phyloP scores from a whole-genome alignment of 2,113 vertebrate species.

The Aspiorhynchus laticeps region DNA sequence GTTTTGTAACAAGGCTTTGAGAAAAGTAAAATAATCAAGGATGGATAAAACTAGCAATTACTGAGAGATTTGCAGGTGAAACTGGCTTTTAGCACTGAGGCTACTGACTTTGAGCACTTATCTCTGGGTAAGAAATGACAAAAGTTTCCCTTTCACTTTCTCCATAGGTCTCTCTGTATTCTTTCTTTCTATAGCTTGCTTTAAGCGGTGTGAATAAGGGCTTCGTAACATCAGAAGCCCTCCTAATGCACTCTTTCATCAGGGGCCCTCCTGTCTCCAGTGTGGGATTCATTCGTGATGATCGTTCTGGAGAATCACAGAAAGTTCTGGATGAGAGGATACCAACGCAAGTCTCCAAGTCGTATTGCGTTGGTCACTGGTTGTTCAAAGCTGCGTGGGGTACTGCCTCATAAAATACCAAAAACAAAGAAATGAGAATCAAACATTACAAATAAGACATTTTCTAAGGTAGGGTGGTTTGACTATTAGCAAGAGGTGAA shows the following conservation, averaged over 20 bases:
- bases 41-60: conserved; percentile 35
- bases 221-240: conserved; percentile 39
- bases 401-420: conserved; percentile 46
- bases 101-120: conserved; percentile 13
- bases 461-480: conserved; percentile 66
- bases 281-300: conserved; percentile 60
- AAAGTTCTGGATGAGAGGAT: conserved; percentile 56
- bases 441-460: conserved; percentile 71
- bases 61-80: conserved; percentile 36
- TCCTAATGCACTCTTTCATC: conserved; percentile 61
- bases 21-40: conserved; percentile 23
- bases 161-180: neutral
- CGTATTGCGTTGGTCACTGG: conserved; percentile 43
- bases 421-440: conserved; percentile 56
- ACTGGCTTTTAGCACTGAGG: conserved; percentile 29
- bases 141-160: conserved; percentile 10
- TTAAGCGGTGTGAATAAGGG: conserved; percentile 46
- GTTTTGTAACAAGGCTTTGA: conserved; percentile 1
- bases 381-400: conserved; percentile 17
- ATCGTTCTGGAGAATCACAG: conserved; percentile 62
- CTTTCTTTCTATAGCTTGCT: neutral
- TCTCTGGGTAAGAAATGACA: conserved; percentile 6
- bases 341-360: conserved; percentile 45
- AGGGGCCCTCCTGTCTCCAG: conserved; percentile 58
- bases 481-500: conserved; percentile 56